Evolutionary conservation across 2,113 vertebrate species (phyloP), one percentile per base, ranked within the genome.

Genomic region (Paracanthobrama guichenoti): DNA sequence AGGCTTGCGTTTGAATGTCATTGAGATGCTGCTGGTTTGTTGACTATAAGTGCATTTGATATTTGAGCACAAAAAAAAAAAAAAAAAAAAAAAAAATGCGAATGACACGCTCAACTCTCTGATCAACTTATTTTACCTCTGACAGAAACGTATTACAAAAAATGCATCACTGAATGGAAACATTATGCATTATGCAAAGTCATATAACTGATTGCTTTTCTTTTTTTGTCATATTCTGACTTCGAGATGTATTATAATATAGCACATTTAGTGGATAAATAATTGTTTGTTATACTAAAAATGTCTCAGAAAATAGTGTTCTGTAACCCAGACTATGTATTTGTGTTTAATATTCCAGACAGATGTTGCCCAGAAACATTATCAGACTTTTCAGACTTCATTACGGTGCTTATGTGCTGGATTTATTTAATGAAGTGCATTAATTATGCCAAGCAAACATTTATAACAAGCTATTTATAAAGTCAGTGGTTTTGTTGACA

Each of bases 1-100:
- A 48, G 31, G 39, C 26, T 48, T 24, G 28, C 28, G 18, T 53
- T 20, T 77, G 59, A 50, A 39, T 84, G 26, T 12, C 28, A 55
- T 14, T 39, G 31, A 67, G 31, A 20, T 83, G 12, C 6, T 31
- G 26, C 57, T 31, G 1, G 11, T 60, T 42, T 74, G 69, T 73
- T 55, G 31, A 42, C 26, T 6, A 67, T 20, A 16, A 84, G 9
- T 39, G 14, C 73, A 20, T 24, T n/a, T 79, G 35, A 44, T 35
- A 77, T 22, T 22, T 6, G 48, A 79, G n/a, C n/a, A 26, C 48
- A 76, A 76, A 76, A 5, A n/a, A n/a, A n/a, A n/a, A n/a, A n/a
- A n/a, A n/a, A n/a, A n/a, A n/a, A n/a, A n/a, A n/a, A n/a, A n/a
- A n/a, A n/a, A 0, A 20, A 24, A 60, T 26, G 42, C 20, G 48